Evolutionary conservation across 2,888 invertebrate genomes (phyloP).

Genomic region (Siphonodentalium dalli): DNA sequence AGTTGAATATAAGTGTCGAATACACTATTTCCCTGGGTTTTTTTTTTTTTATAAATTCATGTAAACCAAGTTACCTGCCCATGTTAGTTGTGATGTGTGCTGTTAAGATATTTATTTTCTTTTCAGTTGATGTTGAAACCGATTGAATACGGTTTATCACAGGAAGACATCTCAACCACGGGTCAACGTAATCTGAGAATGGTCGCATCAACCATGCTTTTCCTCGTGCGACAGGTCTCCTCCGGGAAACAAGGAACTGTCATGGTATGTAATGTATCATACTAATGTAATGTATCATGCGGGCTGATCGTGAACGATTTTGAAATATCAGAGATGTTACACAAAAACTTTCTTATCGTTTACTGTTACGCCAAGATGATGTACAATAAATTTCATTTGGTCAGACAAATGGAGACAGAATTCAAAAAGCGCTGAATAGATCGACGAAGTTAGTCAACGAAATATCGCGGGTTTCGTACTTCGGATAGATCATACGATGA

Average conservation of each 20-base stretch:
- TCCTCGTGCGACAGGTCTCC: conserved; percentile 45
- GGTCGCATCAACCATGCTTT: conserved; percentile 52
- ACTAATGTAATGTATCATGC: background rate
- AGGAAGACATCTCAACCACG: conserved; percentile 36
- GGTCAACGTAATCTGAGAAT: conserved; percentile 54
- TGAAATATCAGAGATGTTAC: background rate
- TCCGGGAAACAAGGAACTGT: conserved; percentile 36
- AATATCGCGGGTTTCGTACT: no score
- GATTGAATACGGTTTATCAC: conserved; percentile 54
- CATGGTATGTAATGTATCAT: conserved; percentile 49
- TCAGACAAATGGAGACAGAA: background rate
- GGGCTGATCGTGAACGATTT: background rate
- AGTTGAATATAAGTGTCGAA: no score
- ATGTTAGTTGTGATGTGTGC: no score
- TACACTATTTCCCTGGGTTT: no score
- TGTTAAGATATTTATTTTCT: no score
- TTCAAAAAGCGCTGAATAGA: no score
- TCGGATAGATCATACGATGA: no score
- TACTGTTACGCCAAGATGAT: background rate
- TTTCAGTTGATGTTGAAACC: conserved; percentile 58
- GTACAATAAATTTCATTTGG: background rate
- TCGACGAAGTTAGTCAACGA: no score
- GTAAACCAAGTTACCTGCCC: no score
- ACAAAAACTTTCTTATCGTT: background rate
- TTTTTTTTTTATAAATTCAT: no score